phyloP scores from a whole-genome alignment of 2,113 vertebrate genomes.

The Sebastes schlegelii region DNA sequence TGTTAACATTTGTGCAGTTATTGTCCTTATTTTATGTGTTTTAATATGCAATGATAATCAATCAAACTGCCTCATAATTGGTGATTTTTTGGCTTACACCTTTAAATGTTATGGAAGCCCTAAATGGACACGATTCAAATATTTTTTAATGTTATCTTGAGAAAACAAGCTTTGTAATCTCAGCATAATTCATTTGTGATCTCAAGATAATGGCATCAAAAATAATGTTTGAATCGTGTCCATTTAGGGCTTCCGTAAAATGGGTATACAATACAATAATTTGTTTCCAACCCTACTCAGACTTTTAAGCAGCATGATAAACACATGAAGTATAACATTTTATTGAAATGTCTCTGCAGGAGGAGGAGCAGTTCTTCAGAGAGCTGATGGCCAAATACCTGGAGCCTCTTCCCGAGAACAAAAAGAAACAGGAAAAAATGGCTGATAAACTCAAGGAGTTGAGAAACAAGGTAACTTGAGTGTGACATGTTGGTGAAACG shows the following conservation, averaged over 20 bases:
- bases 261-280: not conserved
- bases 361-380: constrained; percentile 40
- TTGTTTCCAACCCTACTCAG: not conserved
- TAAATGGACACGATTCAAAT: too few species aligned
- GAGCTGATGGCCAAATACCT: constrained; percentile 35
- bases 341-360: constrained; percentile 16
- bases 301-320: not conserved
- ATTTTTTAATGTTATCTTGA: too few species aligned
- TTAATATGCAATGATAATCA: not conserved
- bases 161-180: too few species aligned
- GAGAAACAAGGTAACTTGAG: constrained; percentile 38
- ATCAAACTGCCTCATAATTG: not conserved
- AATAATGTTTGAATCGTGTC: too few species aligned
- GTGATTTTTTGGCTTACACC: not conserved
- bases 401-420: constrained; percentile 32
- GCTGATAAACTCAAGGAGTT: not conserved
- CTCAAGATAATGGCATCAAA: too few species aligned
- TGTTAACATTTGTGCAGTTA: not conserved
- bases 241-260: too few species aligned
- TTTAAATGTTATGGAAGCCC: not conserved
- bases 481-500: not conserved
- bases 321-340: not conserved
- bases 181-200: too few species aligned
- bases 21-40: not conserved
- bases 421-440: constrained; percentile 39